These are phyloP conservation scores for Cheilosia scutellata DNA, from an alignment of 2,888 invertebrate genomes.

Conservation along the genomic window DNA sequence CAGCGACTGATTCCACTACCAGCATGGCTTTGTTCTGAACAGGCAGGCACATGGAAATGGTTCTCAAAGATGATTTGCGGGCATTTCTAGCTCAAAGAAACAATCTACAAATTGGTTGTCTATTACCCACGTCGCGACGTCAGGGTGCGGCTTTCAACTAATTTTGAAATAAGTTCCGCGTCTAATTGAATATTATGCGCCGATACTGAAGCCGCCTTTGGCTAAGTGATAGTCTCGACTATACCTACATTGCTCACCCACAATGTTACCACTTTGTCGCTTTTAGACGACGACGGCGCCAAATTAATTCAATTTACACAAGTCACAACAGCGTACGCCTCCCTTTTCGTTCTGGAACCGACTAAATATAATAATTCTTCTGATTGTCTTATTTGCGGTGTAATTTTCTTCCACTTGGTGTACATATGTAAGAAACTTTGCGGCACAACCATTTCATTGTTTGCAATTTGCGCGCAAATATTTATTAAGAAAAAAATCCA, in stretches of 20 bases:
- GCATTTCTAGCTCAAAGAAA: no score
- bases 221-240: not conserved
- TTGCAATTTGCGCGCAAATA: constrained; percentile 66
- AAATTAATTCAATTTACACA: constrained; percentile 71
- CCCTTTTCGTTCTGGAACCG: constrained; percentile 11
- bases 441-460: constrained; percentile 63
- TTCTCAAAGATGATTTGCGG: no score
- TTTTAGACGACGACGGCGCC: constrained; percentile 57
- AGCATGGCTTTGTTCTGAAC: no score
- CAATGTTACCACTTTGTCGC: constrained; percentile 49
- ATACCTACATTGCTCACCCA: constrained; percentile 23
- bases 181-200: not conserved
- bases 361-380: constrained; percentile 57
- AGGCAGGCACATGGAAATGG: no score
- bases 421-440: constrained; percentile 25
- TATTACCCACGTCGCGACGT: no score
- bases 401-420: constrained; percentile 53
- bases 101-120: not conserved
- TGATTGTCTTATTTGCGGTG: constrained; percentile 63
- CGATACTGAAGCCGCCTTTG: not conserved
- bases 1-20: no score
- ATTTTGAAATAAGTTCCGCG: not conserved
- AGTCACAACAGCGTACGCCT: constrained; percentile 64
- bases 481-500: constrained; percentile 41
- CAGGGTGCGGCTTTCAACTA: constrained; percentile 7